A percentile compares a stretch with the other conserved stretches of the same genome.
Conservation (phyloP, 1,140 invertebrate species). For the Latrodectus geometricus region DNA sequence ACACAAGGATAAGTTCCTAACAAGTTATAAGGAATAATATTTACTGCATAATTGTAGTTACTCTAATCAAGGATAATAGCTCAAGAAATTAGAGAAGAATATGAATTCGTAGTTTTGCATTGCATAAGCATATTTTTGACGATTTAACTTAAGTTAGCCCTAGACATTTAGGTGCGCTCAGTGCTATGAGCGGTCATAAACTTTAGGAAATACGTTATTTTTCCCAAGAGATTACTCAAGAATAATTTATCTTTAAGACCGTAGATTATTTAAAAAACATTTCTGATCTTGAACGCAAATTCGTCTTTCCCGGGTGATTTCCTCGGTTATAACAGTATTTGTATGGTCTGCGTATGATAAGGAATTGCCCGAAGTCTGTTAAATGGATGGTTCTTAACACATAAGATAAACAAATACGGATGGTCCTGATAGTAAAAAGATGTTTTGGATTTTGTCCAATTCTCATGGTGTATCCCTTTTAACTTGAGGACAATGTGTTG, state of each 20-base stretch:
- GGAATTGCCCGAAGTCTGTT: neutral
- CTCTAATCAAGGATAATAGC: no score
- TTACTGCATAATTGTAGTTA: no score
- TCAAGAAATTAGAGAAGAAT: no score
- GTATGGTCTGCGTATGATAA: constrained; percentile 33
- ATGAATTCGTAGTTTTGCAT: no score
- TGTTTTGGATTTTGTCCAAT: neutral
- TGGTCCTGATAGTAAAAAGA: neutral
- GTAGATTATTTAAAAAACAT: neutral
- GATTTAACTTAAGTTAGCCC: neutral
- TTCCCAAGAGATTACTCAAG: neutral
- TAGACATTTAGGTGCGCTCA: neutral
- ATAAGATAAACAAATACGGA: constrained; percentile 36
- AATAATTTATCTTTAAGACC: neutral
- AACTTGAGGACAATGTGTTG: neutral
- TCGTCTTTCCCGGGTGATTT: neutral
- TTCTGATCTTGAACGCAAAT: neutral
- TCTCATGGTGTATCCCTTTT: neutral
- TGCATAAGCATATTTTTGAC: no score
- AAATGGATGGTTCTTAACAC: constrained; percentile 32
- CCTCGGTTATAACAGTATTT: neutral
- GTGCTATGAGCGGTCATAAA: neutral
- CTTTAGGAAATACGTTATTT: neutral
- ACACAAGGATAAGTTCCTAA: no score
- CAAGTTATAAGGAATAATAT: no score